Conservation (phyloP, 2,113 vertebrate genomes). For the Sapajus apella region DNA sequence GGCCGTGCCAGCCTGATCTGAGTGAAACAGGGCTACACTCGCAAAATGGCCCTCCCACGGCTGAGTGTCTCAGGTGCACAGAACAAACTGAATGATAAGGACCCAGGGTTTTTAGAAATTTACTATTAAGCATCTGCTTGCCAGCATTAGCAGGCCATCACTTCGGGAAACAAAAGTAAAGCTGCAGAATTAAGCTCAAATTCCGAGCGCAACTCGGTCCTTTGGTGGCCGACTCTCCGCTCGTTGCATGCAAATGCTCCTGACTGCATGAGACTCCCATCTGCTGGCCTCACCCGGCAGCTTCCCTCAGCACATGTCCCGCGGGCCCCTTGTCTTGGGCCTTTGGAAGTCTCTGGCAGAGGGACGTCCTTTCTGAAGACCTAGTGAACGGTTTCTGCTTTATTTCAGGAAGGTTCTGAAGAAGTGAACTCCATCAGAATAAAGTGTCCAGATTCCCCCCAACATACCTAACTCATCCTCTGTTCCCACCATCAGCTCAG, state of each 20-base stretch:
- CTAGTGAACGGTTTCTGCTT: neutral
- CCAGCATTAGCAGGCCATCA: neutral
- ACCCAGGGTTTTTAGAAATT: neutral
- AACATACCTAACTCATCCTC: neutral
- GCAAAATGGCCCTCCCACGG: constrained; percentile 26
- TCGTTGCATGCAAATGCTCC: neutral
- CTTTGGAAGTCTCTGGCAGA: neutral
- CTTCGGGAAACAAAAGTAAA: neutral
- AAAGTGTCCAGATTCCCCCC: neutral
- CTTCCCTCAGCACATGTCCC: neutral
- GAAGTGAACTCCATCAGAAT: neutral
- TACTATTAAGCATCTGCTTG: constrained; percentile 7
- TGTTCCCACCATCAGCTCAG: constrained; percentile 9
- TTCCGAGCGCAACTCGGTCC: neutral
- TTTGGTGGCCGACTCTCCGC: neutral
- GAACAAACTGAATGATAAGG: rapidly evolving
- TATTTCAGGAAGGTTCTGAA: neutral
- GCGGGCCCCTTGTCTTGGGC: rapidly evolving
- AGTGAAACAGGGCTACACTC: neutral
- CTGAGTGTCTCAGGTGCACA: neutral
- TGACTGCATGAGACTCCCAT: constrained; percentile 56
- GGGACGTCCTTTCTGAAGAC: neutral
- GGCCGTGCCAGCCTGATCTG: rapidly evolving
- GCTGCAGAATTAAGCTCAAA: neutral
- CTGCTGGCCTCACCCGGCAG: neutral